Conservation (phyloP, 2,113 vertebrate genomes). For the Phyllostomus hastatus region DNA sequence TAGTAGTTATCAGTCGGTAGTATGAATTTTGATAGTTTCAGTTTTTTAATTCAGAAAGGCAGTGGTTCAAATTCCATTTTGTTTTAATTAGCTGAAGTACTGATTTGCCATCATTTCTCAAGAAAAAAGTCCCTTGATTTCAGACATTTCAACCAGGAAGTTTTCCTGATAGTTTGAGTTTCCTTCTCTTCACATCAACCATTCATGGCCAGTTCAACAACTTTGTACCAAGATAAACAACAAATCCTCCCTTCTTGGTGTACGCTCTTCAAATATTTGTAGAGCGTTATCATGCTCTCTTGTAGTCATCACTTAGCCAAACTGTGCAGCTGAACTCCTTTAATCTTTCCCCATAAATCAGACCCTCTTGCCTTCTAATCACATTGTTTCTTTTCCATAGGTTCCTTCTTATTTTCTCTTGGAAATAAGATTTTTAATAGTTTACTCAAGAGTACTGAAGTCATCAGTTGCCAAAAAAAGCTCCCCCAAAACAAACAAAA, state of each 20-base stretch:
- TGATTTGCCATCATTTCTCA: not conserved
- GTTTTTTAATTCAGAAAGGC: not conserved
- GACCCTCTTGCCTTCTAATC: conserved; percentile 56
- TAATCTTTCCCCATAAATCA: conserved; percentile 70
- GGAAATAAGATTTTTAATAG: conserved; percentile 44
- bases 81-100: not conserved
- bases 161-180: not conserved
- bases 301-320: conserved; percentile 58
- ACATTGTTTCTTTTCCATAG: conserved; percentile 59
- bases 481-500: no score
- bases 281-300: conserved; percentile 57
- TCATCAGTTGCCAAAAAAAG: not conserved
- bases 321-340: conserved; percentile 38
- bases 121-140: conserved; percentile 9
- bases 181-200: conserved; percentile 19
- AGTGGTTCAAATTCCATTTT: conserved; percentile 26
- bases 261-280: conserved; percentile 72
- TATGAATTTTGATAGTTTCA: not conserved
- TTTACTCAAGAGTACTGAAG: conserved; percentile 22
- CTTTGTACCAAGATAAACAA: conserved; percentile 64
- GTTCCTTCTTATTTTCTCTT: conserved; percentile 52
- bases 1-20: not conserved
- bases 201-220: conserved; percentile 38
- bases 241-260: conserved; percentile 52
- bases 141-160: conserved; percentile 37